Conservation (phyloP, 2,797 vertebrate species). For the Cyprinodon diabolis region DNA sequence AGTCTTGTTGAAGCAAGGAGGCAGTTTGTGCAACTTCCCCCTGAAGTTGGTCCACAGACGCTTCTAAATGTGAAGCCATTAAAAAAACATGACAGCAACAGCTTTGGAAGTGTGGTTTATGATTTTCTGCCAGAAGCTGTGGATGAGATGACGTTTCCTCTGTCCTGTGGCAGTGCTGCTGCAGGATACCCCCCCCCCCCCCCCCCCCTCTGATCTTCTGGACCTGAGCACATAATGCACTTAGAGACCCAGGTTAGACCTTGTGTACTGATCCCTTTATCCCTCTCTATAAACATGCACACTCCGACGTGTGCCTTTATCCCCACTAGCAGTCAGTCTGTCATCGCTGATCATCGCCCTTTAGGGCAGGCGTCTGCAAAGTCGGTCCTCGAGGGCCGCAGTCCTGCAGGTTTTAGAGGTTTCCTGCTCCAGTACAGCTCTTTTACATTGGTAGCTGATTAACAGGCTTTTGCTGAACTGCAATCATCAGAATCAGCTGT, state of each 20-base stretch:
- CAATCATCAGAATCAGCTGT: too few relatives aligned
- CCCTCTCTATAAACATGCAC: constrained; percentile 52
- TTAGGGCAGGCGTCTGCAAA: background rate
- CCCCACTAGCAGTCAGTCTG: constrained; percentile 2
- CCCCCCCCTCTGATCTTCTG: constrained; percentile 36
- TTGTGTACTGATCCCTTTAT: constrained; percentile 61
- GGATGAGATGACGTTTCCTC: too few relatives aligned
- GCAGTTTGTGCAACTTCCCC: constrained; percentile 65
- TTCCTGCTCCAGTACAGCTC: too few relatives aligned
- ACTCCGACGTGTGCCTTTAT: constrained; percentile 11
- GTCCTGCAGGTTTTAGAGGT: background rate
- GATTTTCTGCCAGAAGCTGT: background rate
- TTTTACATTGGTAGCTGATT: too few relatives aligned
- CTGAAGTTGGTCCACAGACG: constrained; percentile 54
- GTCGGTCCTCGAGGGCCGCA: too few relatives aligned
- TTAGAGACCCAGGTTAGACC: constrained; percentile 72
- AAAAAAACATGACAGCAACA: constrained; percentile 33
- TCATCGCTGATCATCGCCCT: background rate
- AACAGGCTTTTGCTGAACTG: too few relatives aligned
- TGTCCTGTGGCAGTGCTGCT: background rate
- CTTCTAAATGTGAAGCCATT: constrained; percentile 9
- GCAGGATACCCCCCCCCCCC: constrained; percentile 28
- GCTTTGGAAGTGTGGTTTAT: background rate
- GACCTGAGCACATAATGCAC: constrained; percentile 78
- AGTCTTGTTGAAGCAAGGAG: constrained; percentile 4